Conservation (phyloP, 2,797 vertebrate species). For the Myotis vivesi region DNA sequence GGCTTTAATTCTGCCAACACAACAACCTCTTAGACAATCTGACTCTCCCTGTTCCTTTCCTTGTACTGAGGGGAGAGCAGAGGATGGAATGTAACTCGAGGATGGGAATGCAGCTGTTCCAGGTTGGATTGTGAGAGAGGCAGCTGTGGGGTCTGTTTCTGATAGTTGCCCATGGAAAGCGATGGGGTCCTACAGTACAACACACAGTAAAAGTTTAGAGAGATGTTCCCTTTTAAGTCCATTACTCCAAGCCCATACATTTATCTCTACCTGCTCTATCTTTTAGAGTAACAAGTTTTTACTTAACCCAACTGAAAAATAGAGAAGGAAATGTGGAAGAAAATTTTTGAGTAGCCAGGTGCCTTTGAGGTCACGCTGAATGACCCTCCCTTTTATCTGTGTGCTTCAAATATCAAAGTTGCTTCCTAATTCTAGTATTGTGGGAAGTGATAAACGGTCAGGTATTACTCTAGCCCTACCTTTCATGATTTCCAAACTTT, state of each 20-base stretch:
- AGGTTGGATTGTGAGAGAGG: background rate
- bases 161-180: background rate
- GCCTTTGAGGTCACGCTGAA: conserved; percentile 26
- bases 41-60: background rate
- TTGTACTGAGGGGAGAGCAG: background rate
- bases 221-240: background rate
- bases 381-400: conserved; percentile 31
- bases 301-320: background rate
- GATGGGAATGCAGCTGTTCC: background rate
- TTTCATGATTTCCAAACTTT: conserved; percentile 65
- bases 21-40: background rate
- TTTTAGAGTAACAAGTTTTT: background rate
- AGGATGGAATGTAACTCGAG: background rate
- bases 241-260: background rate
- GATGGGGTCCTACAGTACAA: background rate
- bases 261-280: background rate
- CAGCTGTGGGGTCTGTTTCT: background rate
- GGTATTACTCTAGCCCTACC: background rate
- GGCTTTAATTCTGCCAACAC: background rate
- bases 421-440: conserved; percentile 28
- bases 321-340: conserved; percentile 47
- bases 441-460: background rate
- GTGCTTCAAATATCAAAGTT: conserved; percentile 49
- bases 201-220: background rate
- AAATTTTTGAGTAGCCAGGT: conserved; percentile 41